Evolutionary conservation across 2,113 vertebrate species (phyloP).

Genomic region (Austrofundulus limnaeus): DNA sequence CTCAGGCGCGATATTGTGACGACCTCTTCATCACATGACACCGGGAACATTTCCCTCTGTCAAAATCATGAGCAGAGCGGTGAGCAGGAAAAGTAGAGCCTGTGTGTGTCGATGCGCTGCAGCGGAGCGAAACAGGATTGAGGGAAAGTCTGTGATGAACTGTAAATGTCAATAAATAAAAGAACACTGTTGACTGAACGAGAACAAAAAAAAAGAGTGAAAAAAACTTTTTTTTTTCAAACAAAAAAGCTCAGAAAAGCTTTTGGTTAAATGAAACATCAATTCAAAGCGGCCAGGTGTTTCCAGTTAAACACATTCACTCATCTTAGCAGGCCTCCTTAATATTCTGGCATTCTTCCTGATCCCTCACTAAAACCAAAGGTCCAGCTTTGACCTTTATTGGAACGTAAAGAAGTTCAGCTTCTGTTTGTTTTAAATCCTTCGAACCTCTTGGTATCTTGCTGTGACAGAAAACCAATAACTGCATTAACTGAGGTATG

Average conservation of each 20-base stretch:
- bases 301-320: not conserved
- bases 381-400: not conserved
- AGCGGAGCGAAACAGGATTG: too few species aligned
- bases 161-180: not conserved
- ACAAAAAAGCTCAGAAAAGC: not conserved
- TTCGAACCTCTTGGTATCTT: not conserved
- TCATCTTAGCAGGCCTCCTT: not conserved
- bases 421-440: not conserved
- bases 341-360: not conserved
- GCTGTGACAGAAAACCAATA: not conserved
- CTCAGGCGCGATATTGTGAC: slow-evolving; percentile 10
- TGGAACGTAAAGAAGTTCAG: not conserved
- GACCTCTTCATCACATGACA: slow-evolving; percentile 27
- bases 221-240: not conserved
- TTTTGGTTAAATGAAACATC: not conserved
- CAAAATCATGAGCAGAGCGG: slow-evolving; percentile 12
- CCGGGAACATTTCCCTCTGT: not conserved
- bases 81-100: not conserved
- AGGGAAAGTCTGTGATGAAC: too few species aligned
- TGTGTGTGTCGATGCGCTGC: too few species aligned
- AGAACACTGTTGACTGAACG: too few species aligned
- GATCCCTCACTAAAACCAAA: slow-evolving; percentile 7
- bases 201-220: not conserved
- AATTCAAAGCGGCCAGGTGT: not conserved
- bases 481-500: not conserved